phyloP scores from a whole-genome alignment of 2,888 invertebrate species.

The Eupithecia centaureata region DNA sequence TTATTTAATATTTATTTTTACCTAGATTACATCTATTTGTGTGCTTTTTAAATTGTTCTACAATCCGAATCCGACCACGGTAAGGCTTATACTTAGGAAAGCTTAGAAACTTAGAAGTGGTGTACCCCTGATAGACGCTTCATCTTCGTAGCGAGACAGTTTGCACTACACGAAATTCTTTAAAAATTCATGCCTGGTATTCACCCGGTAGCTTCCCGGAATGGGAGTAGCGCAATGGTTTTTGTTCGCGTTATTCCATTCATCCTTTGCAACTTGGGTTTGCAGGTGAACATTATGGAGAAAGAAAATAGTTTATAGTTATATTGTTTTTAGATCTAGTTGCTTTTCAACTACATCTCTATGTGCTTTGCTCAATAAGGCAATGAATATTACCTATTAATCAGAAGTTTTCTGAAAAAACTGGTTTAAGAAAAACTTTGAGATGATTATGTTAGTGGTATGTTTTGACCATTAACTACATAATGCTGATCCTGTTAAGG shows the following conservation, averaged over 20 bases:
- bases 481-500: too few species aligned
- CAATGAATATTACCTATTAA: background rate
- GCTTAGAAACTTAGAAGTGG: constrained; percentile 7
- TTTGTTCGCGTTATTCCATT: constrained; percentile 44
- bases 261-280: constrained; percentile 25
- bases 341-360: too few species aligned
- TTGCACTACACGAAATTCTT: constrained; percentile 62
- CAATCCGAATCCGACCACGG: background rate
- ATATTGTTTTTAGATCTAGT: background rate
- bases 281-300: constrained; percentile 26
- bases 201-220: constrained; percentile 50
- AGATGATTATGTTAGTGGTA: too few species aligned
- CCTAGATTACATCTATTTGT: too few species aligned
- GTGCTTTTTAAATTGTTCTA: too few species aligned
- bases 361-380: constrained; percentile 22
- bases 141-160: constrained; percentile 59
- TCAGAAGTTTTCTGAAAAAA: too few species aligned
- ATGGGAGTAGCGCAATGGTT: constrained; percentile 47
- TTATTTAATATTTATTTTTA: too few species aligned
- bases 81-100: constrained; percentile 7
- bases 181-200: constrained; percentile 63
- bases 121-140: constrained; percentile 44
- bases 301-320: constrained; percentile 7
- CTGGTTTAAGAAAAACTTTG: background rate
- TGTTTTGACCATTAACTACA: too few species aligned